Evolutionary conservation across 2,113 vertebrate genomes (phyloP).

Genomic region (Chaenogobius annularis): DNA sequence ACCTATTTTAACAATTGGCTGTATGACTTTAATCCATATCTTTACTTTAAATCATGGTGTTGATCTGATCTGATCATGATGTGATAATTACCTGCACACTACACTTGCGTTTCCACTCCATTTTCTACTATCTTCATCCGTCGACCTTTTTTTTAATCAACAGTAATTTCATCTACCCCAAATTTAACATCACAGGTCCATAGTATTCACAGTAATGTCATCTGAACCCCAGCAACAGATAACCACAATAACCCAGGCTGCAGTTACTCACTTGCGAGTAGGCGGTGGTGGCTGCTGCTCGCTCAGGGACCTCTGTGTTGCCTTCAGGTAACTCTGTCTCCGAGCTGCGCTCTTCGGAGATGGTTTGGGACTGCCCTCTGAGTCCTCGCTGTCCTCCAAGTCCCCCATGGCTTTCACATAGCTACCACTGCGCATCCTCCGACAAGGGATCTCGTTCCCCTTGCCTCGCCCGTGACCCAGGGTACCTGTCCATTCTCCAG

Average conservation of each 20-base stretch:
- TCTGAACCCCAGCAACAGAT: background rate
- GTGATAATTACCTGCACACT: no score
- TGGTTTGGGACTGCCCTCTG: slow-evolving; percentile 93
- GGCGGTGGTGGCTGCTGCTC: slow-evolving; percentile 87
- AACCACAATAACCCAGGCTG: background rate
- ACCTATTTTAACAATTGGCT: no score
- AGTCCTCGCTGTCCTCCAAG: slow-evolving; percentile 89
- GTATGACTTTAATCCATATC: no score
- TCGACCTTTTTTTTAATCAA: no score
- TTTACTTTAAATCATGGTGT: no score
- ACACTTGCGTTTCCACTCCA: no score
- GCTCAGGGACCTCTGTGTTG: slow-evolving; percentile 94
- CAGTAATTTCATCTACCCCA: no score
- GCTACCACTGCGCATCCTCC: slow-evolving; percentile 97
- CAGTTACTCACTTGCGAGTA: slow-evolving; percentile 83
- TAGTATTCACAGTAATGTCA: background rate
- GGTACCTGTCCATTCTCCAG: slow-evolving; percentile 89
- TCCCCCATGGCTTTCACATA: slow-evolving; percentile 99
- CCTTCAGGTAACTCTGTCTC: slow-evolving; percentile 98
- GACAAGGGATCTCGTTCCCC: slow-evolving; percentile 88
- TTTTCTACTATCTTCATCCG: no score
- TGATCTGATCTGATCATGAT: no score
- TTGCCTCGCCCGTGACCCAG: slow-evolving; percentile 77
- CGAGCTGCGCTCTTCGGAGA: slow-evolving; percentile 94
- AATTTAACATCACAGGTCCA: background rate